A percentile compares a stretch with the other conserved stretches of the same genome.
Conservation (phyloP, 1,140 invertebrate species). For the Drosophila mayri region DNA sequence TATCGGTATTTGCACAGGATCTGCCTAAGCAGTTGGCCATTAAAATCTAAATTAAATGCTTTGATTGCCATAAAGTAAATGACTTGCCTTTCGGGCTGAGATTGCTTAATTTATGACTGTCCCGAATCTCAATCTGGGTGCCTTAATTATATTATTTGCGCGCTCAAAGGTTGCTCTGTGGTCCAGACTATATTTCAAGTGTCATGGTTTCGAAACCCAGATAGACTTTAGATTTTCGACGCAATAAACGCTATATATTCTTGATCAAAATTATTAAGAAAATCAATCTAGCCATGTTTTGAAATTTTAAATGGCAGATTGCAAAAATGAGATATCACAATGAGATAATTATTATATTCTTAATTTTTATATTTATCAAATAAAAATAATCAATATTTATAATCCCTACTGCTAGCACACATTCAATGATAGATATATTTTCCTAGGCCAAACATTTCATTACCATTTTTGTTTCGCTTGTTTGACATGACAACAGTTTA, state of each 20-base stretch:
- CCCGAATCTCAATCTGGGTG: conserved; percentile 11
- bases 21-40: conserved; percentile 53
- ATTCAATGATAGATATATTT: conserved; percentile 14
- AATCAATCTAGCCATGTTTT: no score
- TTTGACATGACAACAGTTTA: conserved; percentile 66
- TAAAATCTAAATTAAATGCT: conserved; percentile 76
- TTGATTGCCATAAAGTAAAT: conserved; percentile 81
- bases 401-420: neutral
- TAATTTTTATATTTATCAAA: no score
- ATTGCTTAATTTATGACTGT: conserved; percentile 70
- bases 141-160: conserved; percentile 75
- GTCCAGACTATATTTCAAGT: neutral
- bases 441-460: conserved; percentile 19
- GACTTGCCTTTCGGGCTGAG: conserved; percentile 65
- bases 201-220: no score
- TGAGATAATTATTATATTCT: no score
- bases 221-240: no score
- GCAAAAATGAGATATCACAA: no score
- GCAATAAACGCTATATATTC: no score
- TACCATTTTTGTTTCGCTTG: conserved; percentile 38
- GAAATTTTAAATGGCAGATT: no score
- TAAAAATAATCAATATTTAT: no score
- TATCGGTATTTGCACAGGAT: conserved; percentile 74
- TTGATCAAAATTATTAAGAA: no score
- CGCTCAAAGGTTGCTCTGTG: conserved; percentile 20